Evolutionary conservation across 2,797 vertebrate species (phyloP), one percentile per base, ranked within the genome.

Genomic region (Tolypeutes matacus): DNA sequence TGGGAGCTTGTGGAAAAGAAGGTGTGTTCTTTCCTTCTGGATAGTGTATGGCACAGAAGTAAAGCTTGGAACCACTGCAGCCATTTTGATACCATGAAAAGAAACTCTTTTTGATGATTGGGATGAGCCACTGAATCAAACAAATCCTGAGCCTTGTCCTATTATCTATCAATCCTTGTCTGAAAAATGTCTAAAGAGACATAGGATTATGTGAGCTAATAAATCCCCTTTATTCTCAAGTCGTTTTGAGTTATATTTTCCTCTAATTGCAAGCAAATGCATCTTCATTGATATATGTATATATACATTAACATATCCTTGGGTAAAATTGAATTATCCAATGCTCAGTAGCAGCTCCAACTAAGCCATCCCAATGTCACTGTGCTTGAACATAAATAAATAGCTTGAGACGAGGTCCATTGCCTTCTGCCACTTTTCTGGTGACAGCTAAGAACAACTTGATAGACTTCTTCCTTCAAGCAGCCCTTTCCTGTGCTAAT

Each of bases 191-290:
- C 58, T 87, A 73, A 91, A 27, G 73, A 94, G 78, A 73, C 27
- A 42, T n/a, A 69, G 36, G 2, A 6, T 84, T 94, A 65, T 75
- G 89, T 75, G 31, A 84, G 20, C 14, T 72, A 92, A 46, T 78
- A 81, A 70, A 88, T 82, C 31, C 8, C 31, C 62, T 86, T 78
- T 89, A 72, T 91, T 91, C 94, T 96, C 60, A 93, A 90, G 31
- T 62, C 21, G 75, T 39, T 86, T 94, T 89, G 51, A 89, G 46
- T 69, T 92, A 25, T 17, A 1, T 70, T 91, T 94, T 91, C 51
- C 34, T 86, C 90, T 51, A 49, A 78, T 91, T 96, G 17, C 46
- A 96, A 93, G 17, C 46, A 96, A 89, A 91, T 25, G 14, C 60
- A 94, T 69, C 25, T 53, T 95, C 64, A 53, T 42, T 49, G 64